phyloP scores from a whole-genome alignment of 2,888 invertebrate species.

The Lasioglossum leucozonium region DNA sequence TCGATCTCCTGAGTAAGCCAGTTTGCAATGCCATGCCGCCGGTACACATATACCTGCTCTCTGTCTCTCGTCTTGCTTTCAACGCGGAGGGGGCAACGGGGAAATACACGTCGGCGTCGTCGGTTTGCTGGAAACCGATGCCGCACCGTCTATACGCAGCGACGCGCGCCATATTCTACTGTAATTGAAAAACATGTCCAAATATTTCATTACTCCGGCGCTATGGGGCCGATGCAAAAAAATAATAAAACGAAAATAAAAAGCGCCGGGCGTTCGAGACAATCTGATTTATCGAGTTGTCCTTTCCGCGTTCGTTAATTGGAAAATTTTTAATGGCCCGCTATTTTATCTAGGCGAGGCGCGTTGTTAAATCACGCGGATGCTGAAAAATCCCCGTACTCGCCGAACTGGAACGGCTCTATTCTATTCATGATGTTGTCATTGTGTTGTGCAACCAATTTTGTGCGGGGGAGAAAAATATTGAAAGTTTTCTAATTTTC shows the following conservation, averaged over 20 bases:
- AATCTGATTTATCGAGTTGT: neutral
- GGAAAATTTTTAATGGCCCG: neutral
- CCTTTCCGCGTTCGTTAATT: neutral
- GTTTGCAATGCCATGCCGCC: conserved; percentile 36
- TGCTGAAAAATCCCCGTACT: neutral
- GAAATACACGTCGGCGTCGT: conserved; percentile 9
- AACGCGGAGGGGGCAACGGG: conserved; percentile 18
- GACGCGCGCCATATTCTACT: neutral
- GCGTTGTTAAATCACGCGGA: neutral
- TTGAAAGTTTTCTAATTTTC: too few relatives aligned
- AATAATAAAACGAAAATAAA: neutral
- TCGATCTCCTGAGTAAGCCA: conserved; percentile 62
- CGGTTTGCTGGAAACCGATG: conserved; percentile 18
- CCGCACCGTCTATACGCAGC: neutral
- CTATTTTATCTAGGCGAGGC: neutral
- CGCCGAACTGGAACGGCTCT: neutral
- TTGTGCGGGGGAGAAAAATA: too few relatives aligned
- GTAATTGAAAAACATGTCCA: conserved; percentile 38
- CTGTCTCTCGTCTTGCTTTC: conserved; percentile 44
- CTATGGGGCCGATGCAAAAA: neutral
- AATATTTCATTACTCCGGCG: conserved; percentile 22
- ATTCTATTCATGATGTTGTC: too few relatives aligned
- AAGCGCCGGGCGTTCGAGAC: neutral
- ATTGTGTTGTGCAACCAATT: too few relatives aligned
- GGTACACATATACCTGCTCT: too few relatives aligned